Conservation (phyloP, 1,140 invertebrate genomes). For the Cylas formicarius region DNA sequence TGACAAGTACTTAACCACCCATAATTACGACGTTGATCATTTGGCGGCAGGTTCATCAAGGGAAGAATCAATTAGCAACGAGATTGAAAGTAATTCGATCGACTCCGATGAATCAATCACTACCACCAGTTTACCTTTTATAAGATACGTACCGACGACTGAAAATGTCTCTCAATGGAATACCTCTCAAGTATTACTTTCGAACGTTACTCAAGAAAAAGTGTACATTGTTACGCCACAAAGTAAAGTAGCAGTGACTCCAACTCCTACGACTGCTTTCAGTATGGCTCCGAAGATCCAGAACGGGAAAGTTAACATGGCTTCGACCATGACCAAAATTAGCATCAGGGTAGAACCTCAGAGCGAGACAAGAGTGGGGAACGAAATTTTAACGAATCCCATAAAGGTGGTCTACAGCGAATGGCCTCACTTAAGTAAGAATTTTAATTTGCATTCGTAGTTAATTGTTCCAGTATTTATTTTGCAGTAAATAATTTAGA, state of each 20-base stretch:
- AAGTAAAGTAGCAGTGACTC: conserved; percentile 33
- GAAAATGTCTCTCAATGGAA: conserved; percentile 47
- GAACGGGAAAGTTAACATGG: conserved; percentile 34
- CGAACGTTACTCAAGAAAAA: conserved; percentile 64
- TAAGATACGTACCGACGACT: no score
- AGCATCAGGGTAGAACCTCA: conserved; percentile 48
- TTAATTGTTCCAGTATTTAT: conserved; percentile 6
- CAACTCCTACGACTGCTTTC: conserved; percentile 28
- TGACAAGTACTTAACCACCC: conserved; percentile 63
- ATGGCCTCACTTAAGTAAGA: conserved; percentile 53
- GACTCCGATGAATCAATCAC: conserved; percentile 24
- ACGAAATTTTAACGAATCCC: conserved; percentile 40
- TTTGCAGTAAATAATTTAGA: conserved; percentile 52
- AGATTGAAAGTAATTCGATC: conserved; percentile 34
- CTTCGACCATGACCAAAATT: conserved; percentile 48
- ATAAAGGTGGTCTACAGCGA: conserved; percentile 40
- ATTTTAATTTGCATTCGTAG: conserved; percentile 7
- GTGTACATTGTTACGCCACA: conserved; percentile 71
- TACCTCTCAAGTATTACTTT: conserved; percentile 58
- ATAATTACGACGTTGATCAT: conserved; percentile 42
- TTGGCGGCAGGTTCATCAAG: conserved; percentile 48
- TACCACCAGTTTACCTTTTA: no score
- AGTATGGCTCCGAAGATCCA: conserved; percentile 31
- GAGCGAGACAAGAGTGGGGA: conserved; percentile 36
- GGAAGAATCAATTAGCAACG: conserved; percentile 40